Evolutionary conservation across 2,888 invertebrate genomes (phyloP), one percentile per base, ranked within the genome.

Genomic region (Athrips mouffetella): DNA sequence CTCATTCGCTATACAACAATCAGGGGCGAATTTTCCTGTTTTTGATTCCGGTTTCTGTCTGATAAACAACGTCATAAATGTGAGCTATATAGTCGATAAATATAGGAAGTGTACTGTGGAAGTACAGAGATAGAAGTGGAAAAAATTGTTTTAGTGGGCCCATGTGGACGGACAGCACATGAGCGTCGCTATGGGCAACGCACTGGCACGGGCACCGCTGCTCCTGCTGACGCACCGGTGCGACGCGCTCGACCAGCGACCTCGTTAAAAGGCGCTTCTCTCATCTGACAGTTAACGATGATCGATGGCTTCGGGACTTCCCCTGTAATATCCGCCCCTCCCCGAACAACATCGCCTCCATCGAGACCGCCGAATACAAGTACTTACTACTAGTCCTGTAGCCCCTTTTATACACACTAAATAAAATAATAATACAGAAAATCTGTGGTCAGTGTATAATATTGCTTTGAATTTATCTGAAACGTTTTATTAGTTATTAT

Each of bases 221-320:
- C 18, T 10, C 2, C n/a, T n/a, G n/a, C n/a, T n/a, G 8, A 16
- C 18, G 35, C 35, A 18, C 8, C 35, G 18, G 13, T 18, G 15
- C 35, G n/a, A n/a, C n/a, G 53, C 21, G 27, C 41, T 48, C 54
- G 68, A 62, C 69, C 61, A 74, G 63, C 70, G 68, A 73, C 64
- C 71, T 76, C 73, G 75, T 78, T 79, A 73, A 73, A 77, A 77
- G 76, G 72, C 77, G 72, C 66, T 73, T 66, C 75, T 67, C 62
- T 71, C 70, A 67, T 70, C 72, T 79, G 80, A 78, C 80, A 80
- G 74, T 79, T n/a, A 79, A 80, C 79, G 80, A 80, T 80, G 80
- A 80, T 80, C 74, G 80, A 80, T 80, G 69, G 69, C 70, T 67
- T 67, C 65, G 70, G 70, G 76, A 75, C 77, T 80, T 80, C 78